Percentiles rank a stretch among this genome's conserved stretches.
These are phyloP conservation scores for Suillia variegata DNA, from an alignment of 2,888 invertebrate species.

Conservation along the genomic window DNA sequence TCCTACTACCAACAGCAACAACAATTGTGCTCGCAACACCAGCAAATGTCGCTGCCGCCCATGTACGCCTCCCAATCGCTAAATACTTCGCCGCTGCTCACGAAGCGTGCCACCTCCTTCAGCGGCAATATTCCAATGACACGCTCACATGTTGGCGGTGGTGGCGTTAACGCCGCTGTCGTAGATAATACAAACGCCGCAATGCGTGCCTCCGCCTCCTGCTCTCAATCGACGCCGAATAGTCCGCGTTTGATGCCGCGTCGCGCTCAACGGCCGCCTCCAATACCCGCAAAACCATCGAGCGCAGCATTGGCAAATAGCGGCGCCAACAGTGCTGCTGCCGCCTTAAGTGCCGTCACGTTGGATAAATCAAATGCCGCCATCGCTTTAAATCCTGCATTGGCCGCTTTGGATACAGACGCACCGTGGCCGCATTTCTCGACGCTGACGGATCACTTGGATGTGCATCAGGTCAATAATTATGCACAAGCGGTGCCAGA, in stretches of 20 bases:
- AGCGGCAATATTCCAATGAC: slow-evolving; percentile 54
- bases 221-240: slow-evolving; percentile 70
- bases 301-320: slow-evolving; percentile 40
- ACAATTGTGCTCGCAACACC: slow-evolving; percentile 35
- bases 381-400: slow-evolving; percentile 13
- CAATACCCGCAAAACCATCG: slow-evolving; percentile 55
- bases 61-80: slow-evolving; percentile 46
- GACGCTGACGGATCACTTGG: slow-evolving; percentile 55
- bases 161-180: slow-evolving; percentile 11
- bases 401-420: slow-evolving; percentile 51
- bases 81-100: slow-evolving; percentile 53
- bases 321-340: not conserved
- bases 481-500: slow-evolving; percentile 60
- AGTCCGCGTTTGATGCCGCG: slow-evolving; percentile 74
- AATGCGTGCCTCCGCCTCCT: slow-evolving; percentile 14
- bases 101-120: slow-evolving; percentile 56
- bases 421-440: slow-evolving; percentile 60
- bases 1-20: slow-evolving; percentile 22
- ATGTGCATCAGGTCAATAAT: slow-evolving; percentile 60
- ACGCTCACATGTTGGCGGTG: slow-evolving; percentile 36
- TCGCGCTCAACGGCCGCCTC: slow-evolving; percentile 62
- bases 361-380: not conserved
- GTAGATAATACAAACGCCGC: not conserved
- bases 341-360: not conserved
- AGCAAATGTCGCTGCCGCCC: slow-evolving; percentile 30